A percentile compares a stretch with the other conserved stretches of the same genome.
Evolutionary conservation across 2,888 invertebrate species (phyloP).

Genomic region (Spilarctia lutea): DNA sequence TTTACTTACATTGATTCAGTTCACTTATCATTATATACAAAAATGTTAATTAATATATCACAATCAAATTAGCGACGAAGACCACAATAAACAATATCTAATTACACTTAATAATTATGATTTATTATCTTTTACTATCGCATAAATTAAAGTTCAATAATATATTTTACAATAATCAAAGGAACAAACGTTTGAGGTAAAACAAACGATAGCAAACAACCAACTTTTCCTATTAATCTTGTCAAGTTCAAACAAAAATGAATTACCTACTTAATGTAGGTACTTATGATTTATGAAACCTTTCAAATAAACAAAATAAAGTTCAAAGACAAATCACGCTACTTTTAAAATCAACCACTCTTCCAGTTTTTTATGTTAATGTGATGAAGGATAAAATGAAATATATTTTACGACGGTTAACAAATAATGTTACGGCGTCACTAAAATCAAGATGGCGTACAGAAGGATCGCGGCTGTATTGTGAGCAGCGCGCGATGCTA

Average conservation of each 20-base stretch:
- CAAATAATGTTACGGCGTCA: conserved; percentile 58
- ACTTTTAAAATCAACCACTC: background rate
- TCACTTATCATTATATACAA: conserved; percentile 78
- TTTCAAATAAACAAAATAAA: conserved; percentile 27
- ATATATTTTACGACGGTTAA: conserved; percentile 20
- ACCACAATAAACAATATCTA: conserved; percentile 70
- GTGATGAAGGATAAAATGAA: conserved; percentile 12
- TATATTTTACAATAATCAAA: conserved; percentile 56
- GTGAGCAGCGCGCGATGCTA: conserved; percentile 87
- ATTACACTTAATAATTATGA: conserved; percentile 68
- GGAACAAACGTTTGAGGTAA: conserved; percentile 39
- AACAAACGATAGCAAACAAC: conserved; percentile 39
- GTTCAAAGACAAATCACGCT: background rate
- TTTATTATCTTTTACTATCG: conserved; percentile 59
- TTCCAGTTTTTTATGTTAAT: background rate
- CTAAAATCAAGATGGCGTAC: conserved; percentile 78
- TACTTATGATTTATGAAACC: conserved; percentile 33
- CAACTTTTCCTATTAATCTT: conserved; percentile 51
- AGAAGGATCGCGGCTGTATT: conserved; percentile 77
- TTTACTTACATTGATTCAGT: conserved; percentile 77
- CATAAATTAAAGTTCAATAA: conserved; percentile 43
- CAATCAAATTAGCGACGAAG: conserved; percentile 80
- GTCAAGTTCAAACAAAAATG: conserved; percentile 46
- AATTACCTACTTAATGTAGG: conserved; percentile 33
- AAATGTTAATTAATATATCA: conserved; percentile 72